Conservation (phyloP, 1,140 invertebrate species). For the Phymorhynchus buccinoides region DNA sequence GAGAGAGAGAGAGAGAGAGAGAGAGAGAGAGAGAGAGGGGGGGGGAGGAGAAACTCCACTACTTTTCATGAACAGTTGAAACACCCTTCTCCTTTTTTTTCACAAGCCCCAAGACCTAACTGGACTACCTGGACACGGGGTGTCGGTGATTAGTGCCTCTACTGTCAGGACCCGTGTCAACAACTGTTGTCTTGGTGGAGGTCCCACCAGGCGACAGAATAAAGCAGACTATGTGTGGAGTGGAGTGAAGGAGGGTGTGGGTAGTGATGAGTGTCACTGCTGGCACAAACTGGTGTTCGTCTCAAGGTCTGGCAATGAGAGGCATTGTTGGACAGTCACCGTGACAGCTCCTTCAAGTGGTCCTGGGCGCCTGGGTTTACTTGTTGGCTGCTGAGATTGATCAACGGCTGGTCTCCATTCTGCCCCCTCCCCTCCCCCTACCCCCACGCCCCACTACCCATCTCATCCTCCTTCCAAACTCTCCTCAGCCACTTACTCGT, state of each 20-base stretch:
- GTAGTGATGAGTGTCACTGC: not conserved
- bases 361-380: not conserved
- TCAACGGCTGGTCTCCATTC: not conserved
- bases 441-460: not conserved
- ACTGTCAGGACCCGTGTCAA: not conserved
- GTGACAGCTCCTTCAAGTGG: not conserved
- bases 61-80: no score
- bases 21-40: no score
- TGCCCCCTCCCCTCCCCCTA: not conserved
- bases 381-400: not conserved
- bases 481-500: no score
- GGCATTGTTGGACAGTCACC: not conserved
- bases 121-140: not conserved
- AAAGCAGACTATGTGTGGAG: not conserved
- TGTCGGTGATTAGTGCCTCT: not conserved
- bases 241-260: no score
- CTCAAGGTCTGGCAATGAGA: not conserved
- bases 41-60: no score
- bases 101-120: no score
- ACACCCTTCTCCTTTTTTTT: no score
- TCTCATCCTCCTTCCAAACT: no score
- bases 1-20: no score
- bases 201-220: not conserved
- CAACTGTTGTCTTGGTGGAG: not conserved
- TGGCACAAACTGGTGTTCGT: not conserved